Conservation (phyloP, 2,797 vertebrate genomes). For the Bovichtus diacanthus region DNA sequence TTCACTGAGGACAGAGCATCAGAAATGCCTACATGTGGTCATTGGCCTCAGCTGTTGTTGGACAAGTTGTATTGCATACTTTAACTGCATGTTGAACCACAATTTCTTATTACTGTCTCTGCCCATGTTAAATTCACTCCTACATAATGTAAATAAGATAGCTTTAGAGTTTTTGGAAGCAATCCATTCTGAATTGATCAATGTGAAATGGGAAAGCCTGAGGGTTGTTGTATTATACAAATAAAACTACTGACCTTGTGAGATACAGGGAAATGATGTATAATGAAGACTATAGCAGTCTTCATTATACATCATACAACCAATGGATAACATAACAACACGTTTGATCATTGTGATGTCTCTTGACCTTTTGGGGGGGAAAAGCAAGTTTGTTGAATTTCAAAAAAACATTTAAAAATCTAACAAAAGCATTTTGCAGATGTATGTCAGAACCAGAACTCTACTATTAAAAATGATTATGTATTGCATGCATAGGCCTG, state of each 20-base stretch:
- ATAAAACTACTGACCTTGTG: conserved; percentile 7
- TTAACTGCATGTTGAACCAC: neutral
- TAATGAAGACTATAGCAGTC: neutral
- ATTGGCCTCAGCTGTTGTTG: neutral
- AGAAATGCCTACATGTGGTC: conserved; percentile 6
- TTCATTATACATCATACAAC: neutral
- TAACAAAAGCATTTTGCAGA: neutral
- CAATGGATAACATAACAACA: neutral
- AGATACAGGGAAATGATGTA: neutral
- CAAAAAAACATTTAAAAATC: neutral
- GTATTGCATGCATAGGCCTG: neutral
- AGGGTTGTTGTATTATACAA: neutral
- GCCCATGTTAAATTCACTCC: neutral
- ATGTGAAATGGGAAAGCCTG: conserved; percentile 12
- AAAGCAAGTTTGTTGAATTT: neutral
- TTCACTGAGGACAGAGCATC: neutral
- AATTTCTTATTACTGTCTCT: neutral
- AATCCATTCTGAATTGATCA: conserved; percentile 7
- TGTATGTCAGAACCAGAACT: neutral
- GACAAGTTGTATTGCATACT: neutral
- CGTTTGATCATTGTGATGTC: neutral
- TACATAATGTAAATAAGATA: neutral
- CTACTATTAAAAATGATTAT: neutral
- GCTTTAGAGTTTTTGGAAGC: neutral
- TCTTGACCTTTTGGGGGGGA: neutral